Percentiles rank a stretch among this genome's conserved stretches.
Conservation (phyloP, 1,140 invertebrate genomes). For the Carposina sasakii region DNA sequence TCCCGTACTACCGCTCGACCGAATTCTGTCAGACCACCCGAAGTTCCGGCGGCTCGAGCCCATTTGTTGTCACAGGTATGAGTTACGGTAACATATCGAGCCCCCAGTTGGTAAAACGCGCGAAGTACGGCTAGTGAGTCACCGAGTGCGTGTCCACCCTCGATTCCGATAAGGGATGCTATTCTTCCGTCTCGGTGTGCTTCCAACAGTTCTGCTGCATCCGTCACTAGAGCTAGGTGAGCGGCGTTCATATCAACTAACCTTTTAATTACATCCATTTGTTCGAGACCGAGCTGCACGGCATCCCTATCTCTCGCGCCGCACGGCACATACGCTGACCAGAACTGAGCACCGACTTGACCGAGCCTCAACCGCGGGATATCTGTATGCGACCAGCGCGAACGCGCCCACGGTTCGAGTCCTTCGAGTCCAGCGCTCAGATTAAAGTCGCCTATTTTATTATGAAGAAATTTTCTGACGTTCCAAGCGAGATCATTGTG, state of each 20-base stretch:
- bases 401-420: conserved; percentile 85
- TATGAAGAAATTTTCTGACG: conserved; percentile 85
- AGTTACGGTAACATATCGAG: conserved; percentile 85
- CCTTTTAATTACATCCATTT: conserved; percentile 91
- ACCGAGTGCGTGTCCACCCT: conserved; percentile 90
- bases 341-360: conserved; percentile 86
- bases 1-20: conserved; percentile 87
- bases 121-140: conserved; percentile 87
- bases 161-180: conserved; percentile 88
- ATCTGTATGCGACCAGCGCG: conserved; percentile 91
- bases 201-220: conserved; percentile 81
- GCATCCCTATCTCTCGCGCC: conserved; percentile 87
- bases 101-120: conserved; percentile 88
- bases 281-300: conserved; percentile 88
- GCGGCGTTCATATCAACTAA: conserved; percentile 84
- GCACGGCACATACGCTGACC: conserved; percentile 90
- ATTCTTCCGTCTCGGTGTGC: conserved; percentile 84
- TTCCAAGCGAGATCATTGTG: conserved; percentile 94
- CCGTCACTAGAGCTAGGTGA: conserved; percentile 81
- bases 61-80: conserved; percentile 87
- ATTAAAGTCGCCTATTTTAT: conserved; percentile 85
- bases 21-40: conserved; percentile 76
- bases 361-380: conserved; percentile 87
- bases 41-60: conserved; percentile 73
- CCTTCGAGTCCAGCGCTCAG: conserved; percentile 82